Percentiles rank a stretch among this genome's conserved stretches.
These are phyloP conservation scores for Pocillopora verrucosa DNA, from an alignment of 64 coral and sea anemone species.

Conservation along the genomic window DNA sequence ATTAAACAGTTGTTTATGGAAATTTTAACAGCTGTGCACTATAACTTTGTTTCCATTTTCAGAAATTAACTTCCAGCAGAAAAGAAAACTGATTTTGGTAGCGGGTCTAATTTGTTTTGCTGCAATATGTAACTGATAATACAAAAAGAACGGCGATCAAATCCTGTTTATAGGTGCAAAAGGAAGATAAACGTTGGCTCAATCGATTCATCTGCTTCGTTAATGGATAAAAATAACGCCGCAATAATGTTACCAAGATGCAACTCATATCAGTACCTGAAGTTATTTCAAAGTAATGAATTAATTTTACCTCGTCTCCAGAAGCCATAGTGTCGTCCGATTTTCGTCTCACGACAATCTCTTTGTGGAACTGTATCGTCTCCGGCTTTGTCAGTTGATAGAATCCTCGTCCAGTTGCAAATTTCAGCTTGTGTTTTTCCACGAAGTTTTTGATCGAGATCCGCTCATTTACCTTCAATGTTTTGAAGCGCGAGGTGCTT, in stretches of 20 bases:
- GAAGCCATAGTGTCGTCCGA: conserved; percentile 77
- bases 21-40: too few relatives aligned
- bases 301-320: conserved; percentile 78
- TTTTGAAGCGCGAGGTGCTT: conserved; percentile 72
- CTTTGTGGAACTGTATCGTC: conserved; percentile 98
- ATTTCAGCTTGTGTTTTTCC: conserved; percentile 87
- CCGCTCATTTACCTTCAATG: conserved; percentile 52
- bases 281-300: not conserved
- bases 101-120: too few relatives aligned
- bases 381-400: conserved; percentile 96
- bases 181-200: not conserved
- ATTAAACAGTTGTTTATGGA: too few relatives aligned
- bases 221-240: not conserved
- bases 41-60: too few relatives aligned
- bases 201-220: not conserved
- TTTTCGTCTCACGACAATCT: conserved; percentile 86
- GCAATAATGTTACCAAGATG: not conserved
- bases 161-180: not conserved
- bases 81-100: too few relatives aligned
- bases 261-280: not conserved
- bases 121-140: too few relatives aligned
- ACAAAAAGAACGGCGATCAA: too few relatives aligned
- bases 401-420: conserved; percentile 84
- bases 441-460: conserved; percentile 81
- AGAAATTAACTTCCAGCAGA: too few relatives aligned